Evolutionary conservation across 2,113 vertebrate genomes (phyloP), one percentile per base, ranked within the genome.

Genomic region (Cololabis saira): DNA sequence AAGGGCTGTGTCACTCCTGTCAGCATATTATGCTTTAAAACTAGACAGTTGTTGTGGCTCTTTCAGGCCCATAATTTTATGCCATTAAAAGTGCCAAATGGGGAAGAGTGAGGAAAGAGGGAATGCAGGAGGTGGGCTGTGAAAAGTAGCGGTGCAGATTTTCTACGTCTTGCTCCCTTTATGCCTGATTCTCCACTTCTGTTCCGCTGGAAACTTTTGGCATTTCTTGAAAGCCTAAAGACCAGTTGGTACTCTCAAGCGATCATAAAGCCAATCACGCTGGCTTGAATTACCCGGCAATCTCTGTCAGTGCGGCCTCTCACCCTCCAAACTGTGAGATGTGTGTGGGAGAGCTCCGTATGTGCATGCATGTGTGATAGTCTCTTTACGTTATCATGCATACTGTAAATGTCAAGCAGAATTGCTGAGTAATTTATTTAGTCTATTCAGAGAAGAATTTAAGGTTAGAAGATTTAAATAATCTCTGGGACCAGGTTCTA

Each of bases 241-340:
- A 95, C 94, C 93, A 93, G 94, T 96, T 96, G 93, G 92, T 91
- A 92, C 91, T 94, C 92, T 91, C 90, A 95, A 95, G 94, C 91
- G 92, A 94, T 95, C 95, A 95, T 95, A 95, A 97, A 97, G 93
- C 95, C 95, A 96, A 96, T 98, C 97, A 97, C 93, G 95, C 94
- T 85, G 94, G 92, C 94, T 96, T 90, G 94, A 98, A 96, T 96
- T 96, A 96, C 94, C 89, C 83, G 12, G 93, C 93, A 92, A 94
- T 95, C 86, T 94, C 92, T 93, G 93, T 95, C 95, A 96, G 93
- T 92, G 94, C 90, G 92, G 94, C 92, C 91, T 93, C 94, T 95
- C 95, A 91, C 89, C 86, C 88, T 85, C 87, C 21, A 51, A 7
- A 89, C 91, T 90, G 87, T 81, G 88, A 92, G 67, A 80, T 64